Base-by-base conservation (phyloP, 2,797 vertebrate genomes). In the Myotis pilosus region DNA sequence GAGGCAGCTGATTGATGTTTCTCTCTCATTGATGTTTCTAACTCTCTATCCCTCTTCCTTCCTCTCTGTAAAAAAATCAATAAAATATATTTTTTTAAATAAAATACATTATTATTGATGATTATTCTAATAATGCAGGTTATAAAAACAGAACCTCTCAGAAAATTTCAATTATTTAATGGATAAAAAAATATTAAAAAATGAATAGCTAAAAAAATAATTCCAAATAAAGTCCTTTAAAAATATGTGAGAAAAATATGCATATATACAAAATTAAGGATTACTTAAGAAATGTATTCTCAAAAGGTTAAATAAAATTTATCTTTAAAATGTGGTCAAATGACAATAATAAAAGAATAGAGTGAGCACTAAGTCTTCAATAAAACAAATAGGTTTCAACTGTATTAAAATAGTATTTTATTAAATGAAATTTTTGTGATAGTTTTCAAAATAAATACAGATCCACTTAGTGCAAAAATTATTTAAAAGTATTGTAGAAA, bases 121-220 rank as follows among this genome's bases (percentile, higher is more conserved):
- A 55, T 64, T 89, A 92, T 55, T 69, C 33, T 91, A 80, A 89
- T 62, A 93, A 80, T 9, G 3, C 3, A 87, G 22, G 20, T 87
- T 93, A 55, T 87, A 86, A 85, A 96, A 92, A 71, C 2, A 47
- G 33, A 41, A 91, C 36, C 4, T 78, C 25, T 72, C 80, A 89
- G 75, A 91, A 44, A 47, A 47, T 47, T 47, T 47, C 47, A 47
- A 47, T 47, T 47, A 47, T 47, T 47, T 47, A 47, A 47, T 13
- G 47, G 47, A 47, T 47, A 47, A 12, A 47, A 47, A 47, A 47
- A 13, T 47, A 47, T 12, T 47, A 47, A 47, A 13, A 95, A 76
- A 44, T 66, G 0, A 80, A 79, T 81, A 71, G 16, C 2, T 83
- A 38, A 57, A 30, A 75, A 93, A 89, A 87, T 10, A 89, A 82